Evolutionary conservation across 2,797 vertebrate species (phyloP).

Genomic region (Lateolabrax maculatus): DNA sequence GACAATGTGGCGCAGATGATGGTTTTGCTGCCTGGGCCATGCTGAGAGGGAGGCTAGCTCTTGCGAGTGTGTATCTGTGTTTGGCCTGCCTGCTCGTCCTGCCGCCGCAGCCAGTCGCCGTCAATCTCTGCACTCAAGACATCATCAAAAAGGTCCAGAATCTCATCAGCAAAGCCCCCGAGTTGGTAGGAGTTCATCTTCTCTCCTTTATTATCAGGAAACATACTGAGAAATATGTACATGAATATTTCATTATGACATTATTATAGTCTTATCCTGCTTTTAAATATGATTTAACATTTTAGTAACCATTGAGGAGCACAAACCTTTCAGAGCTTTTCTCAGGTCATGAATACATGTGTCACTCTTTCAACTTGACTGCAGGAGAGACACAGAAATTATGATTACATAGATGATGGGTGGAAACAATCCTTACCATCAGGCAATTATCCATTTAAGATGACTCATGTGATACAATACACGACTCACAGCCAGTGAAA

Average conservation of each 20-base stretch:
- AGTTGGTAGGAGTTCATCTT: conserved; percentile 25
- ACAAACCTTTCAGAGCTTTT: not conserved
- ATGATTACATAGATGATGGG: no score
- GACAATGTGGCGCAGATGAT: conserved; percentile 28
- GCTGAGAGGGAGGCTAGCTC: conserved; percentile 38
- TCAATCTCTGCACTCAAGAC: not conserved
- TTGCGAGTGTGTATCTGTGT: conserved; percentile 35
- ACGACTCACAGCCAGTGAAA: no score
- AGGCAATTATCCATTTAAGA: not conserved
- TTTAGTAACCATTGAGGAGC: not conserved
- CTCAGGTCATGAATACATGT: no score
- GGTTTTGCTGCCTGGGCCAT: conserved; percentile 49
- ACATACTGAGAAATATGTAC: no score
- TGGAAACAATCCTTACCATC: not conserved
- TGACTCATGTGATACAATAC: no score
- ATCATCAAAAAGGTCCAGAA: rapidly evolving
- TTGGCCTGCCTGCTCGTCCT: conserved; percentile 47
- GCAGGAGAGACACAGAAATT: no score
- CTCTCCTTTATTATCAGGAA: not conserved
- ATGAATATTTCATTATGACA: no score
- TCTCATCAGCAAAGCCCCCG: rapidly evolving
- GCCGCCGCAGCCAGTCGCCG: not conserved
- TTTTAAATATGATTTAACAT: not conserved
- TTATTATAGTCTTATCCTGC: not conserved
- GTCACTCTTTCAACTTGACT: no score